Evolutionary conservation across 1,140 invertebrate species (phyloP), one percentile per base, ranked within the genome.

Genomic region (Ips typographus): DNA sequence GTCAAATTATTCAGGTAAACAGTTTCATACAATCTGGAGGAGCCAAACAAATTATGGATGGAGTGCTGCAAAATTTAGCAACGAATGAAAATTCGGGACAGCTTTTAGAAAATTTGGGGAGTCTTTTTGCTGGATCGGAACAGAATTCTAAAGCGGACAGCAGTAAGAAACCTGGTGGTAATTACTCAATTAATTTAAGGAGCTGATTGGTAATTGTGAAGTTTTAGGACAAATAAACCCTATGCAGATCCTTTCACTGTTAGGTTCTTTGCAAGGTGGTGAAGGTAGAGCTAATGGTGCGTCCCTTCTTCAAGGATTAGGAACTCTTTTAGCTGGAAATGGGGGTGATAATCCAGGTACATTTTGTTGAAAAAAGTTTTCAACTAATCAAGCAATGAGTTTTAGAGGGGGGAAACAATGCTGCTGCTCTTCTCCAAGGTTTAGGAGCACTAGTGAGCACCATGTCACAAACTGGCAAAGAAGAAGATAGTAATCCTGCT

Each of bases 11-110:
- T 63, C 42, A 70, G 68, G 43, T 70, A 36, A 61, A 64, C 41
- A 61, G 64, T 51, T 78, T 88, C 3, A 84, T 88, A 83, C 84
- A 87, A 71, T 83, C 85, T 40, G 84, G 84, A 47, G 82, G 80
- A 41, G 84, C 73, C 3, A 77, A 77, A 69, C 70, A 75, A 59
- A 71, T 74, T 2, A 69, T 72, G 37, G 71, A 71, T 66, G 75
- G 73, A 71, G 66, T 71, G 53, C 70, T 62, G 76, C 72, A 52
- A 73, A 76, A 60, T 47, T 49, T 68, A 7, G 65, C 38, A 2
- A 64, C 53, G 3, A 64, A 60, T 37, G 58, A 59, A 57, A 78
- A 77, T n/a, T 77, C 79, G 37, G 77, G 78, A 71, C 78, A 83
- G 72, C 78, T 71, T 37, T 8, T 64, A 36, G 41, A 65, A 65